phyloP scores from a whole-genome alignment of 2,113 vertebrate species.

The Fulica atra region DNA sequence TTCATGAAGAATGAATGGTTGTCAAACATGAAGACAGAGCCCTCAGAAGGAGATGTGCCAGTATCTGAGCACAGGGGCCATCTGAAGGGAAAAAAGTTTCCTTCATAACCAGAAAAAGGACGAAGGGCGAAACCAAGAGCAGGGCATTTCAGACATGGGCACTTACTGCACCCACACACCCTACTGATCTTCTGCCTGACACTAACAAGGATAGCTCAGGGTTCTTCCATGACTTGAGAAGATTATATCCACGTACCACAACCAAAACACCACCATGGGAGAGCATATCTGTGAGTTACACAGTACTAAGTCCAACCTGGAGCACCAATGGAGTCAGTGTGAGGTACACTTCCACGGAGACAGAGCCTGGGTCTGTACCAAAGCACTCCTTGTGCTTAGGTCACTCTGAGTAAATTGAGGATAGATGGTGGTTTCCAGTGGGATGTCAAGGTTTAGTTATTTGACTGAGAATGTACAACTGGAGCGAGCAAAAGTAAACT shows the following conservation, averaged over 20 bases:
- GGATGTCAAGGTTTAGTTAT: neutral
- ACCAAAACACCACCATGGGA: neutral
- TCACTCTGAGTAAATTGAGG: conserved; percentile 32
- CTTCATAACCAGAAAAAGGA: neutral
- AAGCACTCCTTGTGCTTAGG: conserved; percentile 8
- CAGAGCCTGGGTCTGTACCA: neutral
- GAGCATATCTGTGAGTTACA: neutral
- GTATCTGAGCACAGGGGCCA: neutral
- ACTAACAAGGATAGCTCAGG: neutral
- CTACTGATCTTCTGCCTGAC: neutral
- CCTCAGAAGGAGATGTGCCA: neutral
- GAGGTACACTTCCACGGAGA: neutral
- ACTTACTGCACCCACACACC: neutral
- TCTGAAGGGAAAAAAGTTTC: neutral
- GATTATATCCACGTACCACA: neutral
- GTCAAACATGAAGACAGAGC: neutral
- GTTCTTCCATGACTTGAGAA: neutral
- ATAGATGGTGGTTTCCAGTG: conserved; percentile 21
- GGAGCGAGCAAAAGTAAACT: conserved; percentile 30
- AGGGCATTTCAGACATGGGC: neutral
- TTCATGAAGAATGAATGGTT: neutral
- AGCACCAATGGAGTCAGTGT: neutral
- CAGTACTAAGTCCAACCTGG: neutral
- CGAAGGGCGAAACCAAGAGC: neutral
- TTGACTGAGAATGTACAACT: conserved; percentile 2